Conservation (phyloP, 1,140 invertebrate species). For the Popillia japonica region DNA sequence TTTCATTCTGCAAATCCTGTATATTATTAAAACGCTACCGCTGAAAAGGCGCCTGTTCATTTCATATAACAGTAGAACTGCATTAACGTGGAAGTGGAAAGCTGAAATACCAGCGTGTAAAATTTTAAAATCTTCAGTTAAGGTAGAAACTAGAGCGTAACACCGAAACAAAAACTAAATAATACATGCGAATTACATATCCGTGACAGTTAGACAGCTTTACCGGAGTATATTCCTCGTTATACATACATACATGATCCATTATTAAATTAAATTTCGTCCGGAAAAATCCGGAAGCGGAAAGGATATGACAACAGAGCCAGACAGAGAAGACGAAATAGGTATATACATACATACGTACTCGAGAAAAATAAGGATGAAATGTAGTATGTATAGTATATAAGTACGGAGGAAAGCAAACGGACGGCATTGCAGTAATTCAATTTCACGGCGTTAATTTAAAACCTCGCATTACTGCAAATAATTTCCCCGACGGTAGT, state of each 20-base stretch:
- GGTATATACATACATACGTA: neutral
- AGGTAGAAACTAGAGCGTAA: neutral
- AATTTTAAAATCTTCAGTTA: neutral
- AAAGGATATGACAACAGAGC: neutral
- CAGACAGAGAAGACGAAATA: neutral
- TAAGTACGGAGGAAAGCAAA: neutral
- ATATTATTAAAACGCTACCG: neutral
- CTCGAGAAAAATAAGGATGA: neutral
- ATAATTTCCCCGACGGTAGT: neutral
- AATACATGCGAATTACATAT: neutral
- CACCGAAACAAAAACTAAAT: neutral
- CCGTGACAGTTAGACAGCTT: neutral
- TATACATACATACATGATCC: neutral
- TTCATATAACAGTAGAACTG: no score
- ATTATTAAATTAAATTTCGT: slow-evolving; percentile 9
- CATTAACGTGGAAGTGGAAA: no score
- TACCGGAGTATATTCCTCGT: neutral
- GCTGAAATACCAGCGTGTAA: neutral
- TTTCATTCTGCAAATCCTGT: no score
- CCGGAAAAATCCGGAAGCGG: neutral
- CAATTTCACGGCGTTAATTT: neutral
- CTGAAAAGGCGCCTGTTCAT: no score
- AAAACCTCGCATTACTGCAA: neutral
- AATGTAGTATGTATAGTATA: neutral
- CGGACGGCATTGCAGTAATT: neutral